These are phyloP conservation scores for Chinchilla lanigera DNA, from an alignment of 2,113 vertebrate genomes.

Conservation along the genomic window DNA sequence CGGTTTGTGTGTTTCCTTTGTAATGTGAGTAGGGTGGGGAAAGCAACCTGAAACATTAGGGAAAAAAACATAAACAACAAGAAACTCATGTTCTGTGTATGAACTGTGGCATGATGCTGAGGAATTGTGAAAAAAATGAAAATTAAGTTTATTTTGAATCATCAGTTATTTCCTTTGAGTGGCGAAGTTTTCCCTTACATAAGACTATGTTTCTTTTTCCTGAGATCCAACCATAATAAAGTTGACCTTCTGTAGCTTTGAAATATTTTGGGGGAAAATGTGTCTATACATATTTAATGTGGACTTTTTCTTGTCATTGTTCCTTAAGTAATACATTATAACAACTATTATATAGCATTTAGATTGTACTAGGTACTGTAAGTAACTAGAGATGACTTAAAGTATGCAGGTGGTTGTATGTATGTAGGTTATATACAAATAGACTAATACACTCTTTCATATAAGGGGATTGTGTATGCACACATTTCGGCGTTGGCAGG, in stretches of 20 bases:
- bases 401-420: background rate
- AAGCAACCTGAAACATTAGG: background rate
- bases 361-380: background rate
- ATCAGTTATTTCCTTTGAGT: slow-evolving; percentile 15
- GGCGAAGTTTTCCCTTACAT: background rate
- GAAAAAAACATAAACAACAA: background rate
- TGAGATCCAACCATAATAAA: background rate
- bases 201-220: background rate
- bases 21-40: background rate
- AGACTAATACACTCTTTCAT: background rate
- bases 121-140: background rate
- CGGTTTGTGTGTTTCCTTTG: background rate
- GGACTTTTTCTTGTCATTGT: background rate
- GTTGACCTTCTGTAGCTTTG: background rate
- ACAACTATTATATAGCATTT: background rate
- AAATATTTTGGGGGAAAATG: background rate
- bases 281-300: background rate
- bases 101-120: background rate
- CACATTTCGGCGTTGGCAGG: background rate
- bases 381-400: background rate
- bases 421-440: background rate
- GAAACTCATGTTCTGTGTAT: background rate
- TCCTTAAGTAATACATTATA: background rate
- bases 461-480: background rate
- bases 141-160: background rate